Base-by-base conservation (phyloP, 2,113 vertebrate species). In the Fukomys damarensis region DNA sequence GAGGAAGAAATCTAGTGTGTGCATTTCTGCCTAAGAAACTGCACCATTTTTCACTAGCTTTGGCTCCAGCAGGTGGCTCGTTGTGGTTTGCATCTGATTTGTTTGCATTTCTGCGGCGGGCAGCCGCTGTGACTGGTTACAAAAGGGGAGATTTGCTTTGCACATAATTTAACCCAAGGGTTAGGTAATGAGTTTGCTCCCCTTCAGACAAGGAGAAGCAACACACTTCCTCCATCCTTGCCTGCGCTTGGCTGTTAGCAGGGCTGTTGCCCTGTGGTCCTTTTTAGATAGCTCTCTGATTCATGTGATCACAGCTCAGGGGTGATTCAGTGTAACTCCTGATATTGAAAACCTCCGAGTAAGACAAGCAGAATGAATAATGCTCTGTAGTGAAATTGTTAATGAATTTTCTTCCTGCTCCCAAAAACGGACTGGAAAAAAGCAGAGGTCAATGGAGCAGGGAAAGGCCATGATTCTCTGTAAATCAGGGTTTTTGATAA, bases 151-250 rank as follows among this genome's bases (percentile, higher is more conserved):
- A 90, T 96, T 95, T 91, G 94, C 96, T 97, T 95, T 68, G 95
- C 94, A 89, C 90, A 54, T 96, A 93, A 97, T 96, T 96, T 96
- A 97, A 98, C 96, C 86, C 83, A 83, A 90, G 91, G 49, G 86
- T 95, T 96, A 93, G 97, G 76, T 97, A 96, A 97, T 96, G 95
- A 93, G 96, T 68, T 92, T 84, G 92, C 90, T 96, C 58, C 41
- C 89, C 59, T 59, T 91, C 72, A 68, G 70, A 86, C 1, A 1
- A 79, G 13, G 66, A 58, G 77, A 93, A 74, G 66, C 66, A 86
- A 43, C 92, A 58, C 0, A 3, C 86, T 68, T 86, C 96, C 41
- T 46, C 84, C 72, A 54, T 2, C 74, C 82, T 87, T 17, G 32
- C n/a, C 91, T 58, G 70, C 9, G 1, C 70, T 24, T 28, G 74